Percentiles rank a stretch among this genome's conserved stretches.
These are phyloP conservation scores for Mizuhopecten yessoensis DNA, from an alignment of 1,140 invertebrate genomes.

Conservation along the genomic window DNA sequence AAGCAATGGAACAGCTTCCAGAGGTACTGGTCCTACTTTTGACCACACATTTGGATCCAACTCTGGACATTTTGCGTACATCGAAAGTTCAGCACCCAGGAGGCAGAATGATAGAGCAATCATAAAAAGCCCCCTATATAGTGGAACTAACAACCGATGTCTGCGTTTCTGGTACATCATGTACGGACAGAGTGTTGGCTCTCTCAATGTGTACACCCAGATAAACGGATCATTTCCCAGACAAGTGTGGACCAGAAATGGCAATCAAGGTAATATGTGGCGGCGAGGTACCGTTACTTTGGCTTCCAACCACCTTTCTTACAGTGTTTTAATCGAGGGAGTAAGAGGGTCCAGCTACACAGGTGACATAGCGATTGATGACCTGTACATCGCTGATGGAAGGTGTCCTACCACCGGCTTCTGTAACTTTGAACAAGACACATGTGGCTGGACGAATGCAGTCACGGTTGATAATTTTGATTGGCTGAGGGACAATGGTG, in stretches of 20 bases:
- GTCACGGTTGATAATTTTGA: conserved; percentile 75
- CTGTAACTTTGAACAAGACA: conserved; percentile 79
- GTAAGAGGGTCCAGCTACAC: conserved; percentile 68
- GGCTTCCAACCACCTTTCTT: conserved; percentile 60
- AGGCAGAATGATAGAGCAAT: conserved; percentile 69
- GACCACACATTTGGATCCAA: conserved; percentile 87
- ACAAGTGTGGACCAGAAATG: conserved; percentile 83
- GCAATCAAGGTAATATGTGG: conserved; percentile 90
- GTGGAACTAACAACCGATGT: conserved; percentile 63
- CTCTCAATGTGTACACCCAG: conserved; percentile 72
- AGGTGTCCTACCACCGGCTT: conserved; percentile 71
- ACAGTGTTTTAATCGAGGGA: conserved; percentile 74
- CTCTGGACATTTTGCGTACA: conserved; percentile 78
- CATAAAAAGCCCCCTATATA: conserved; percentile 64
- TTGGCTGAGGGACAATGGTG: conserved; percentile 75
- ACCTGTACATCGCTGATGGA: conserved; percentile 73
- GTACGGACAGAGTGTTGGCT: conserved; percentile 86
- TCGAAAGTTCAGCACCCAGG: conserved; percentile 75
- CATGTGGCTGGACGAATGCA: conserved; percentile 78
- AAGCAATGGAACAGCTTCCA: conserved; percentile 81
- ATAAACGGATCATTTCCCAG: conserved; percentile 55
- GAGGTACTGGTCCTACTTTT: conserved; percentile 89
- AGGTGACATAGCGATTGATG: conserved; percentile 81
- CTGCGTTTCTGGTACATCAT: conserved; percentile 90
- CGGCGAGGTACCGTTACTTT: conserved; percentile 80